Evolutionary conservation across 2,113 vertebrate species (phyloP), one percentile per base, ranked within the genome.

Genomic region (Rhinichthys klamathensis): DNA sequence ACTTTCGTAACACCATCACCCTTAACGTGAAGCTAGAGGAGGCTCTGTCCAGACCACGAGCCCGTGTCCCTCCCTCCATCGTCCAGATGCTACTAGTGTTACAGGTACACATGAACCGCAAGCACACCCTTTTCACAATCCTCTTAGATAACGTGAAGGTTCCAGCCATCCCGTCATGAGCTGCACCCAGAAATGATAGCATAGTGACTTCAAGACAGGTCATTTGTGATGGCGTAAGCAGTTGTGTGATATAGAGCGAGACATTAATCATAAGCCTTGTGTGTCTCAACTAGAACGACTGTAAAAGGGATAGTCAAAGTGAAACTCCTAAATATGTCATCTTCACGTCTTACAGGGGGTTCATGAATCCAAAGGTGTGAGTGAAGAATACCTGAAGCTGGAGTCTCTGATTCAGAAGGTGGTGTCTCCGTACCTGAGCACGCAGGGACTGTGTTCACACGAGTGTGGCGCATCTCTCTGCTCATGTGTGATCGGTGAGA

Each of bases 51-150:
- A 96, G 97, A 16, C 93, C 97, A 18, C 96, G 96, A 1, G 97
- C 97, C 16, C 96, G 97, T 1, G 95, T 99, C 51, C 98, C 97
- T 1, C 97, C 97, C 1, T 98, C 97, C 77, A 95, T 99, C 15
- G 95, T 97, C 77, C 98, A 99, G 93, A 99, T 99, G 98, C 95
- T 99, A 91, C 94, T 99, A 60, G 95, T 99, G 86, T 94, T 99
- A 15, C 97, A 99, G 97, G 98, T 99, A 61, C 5, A 60, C 18
- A 44, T 25, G 1, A 1, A 49, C 21, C 21, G 54, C 6, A 23
- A 56, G 18, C 18, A 56, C 21, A 21, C 6, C 6, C 54, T 56
- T 23, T 23, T 56, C 18, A 23, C 21, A 23, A 56, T 56, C 54
- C 54, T 56, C 21, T 80, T 27, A 41, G 27, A 78, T 16, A 38